A percentile compares a stretch with the other conserved stretches of the same genome.
phyloP scores from a whole-genome alignment of 2,113 vertebrate genomes.

The Indri indri region DNA sequence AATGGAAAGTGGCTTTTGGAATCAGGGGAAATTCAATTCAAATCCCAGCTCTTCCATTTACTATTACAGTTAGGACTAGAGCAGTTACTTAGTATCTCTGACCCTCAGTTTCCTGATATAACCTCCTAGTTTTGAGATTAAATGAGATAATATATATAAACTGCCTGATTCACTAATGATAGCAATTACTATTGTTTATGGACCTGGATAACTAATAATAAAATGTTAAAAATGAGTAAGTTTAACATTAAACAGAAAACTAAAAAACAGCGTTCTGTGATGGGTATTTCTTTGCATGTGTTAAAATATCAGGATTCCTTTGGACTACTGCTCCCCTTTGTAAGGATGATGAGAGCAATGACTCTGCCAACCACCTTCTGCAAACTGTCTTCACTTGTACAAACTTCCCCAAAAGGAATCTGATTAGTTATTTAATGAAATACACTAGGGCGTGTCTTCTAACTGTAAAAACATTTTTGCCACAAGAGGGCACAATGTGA shows the following conservation, averaged over 20 bases:
- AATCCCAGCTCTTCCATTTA: not conserved
- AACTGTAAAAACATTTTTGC: not conserved
- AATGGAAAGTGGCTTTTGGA: not conserved
- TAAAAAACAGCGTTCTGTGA: not conserved
- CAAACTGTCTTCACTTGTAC: not conserved
- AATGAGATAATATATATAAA: not conserved
- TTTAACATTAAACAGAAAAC: constrained; percentile 4
- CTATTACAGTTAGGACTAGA: not conserved
- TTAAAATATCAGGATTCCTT: not conserved
- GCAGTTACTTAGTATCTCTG: not conserved
- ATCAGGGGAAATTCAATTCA: no score
- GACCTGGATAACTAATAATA: not conserved
- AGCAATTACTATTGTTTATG: not conserved
- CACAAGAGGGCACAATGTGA: constrained; percentile 55
- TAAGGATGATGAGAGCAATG: not conserved
- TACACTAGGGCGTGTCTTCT: not conserved
- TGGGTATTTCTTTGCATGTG: not conserved
- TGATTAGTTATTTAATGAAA: not conserved
- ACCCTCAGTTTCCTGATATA: not conserved
- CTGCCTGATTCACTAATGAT: not conserved
- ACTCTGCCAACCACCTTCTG: not conserved
- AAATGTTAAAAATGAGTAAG: not conserved
- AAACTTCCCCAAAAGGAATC: not conserved
- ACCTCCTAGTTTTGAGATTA: not conserved
- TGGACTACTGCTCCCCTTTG: not conserved